A percentile compares a stretch with the other conserved stretches of the same genome.
Evolutionary conservation across 2,797 vertebrate species (phyloP).

Genomic region (Parauchenoglanis ngamensis): DNA sequence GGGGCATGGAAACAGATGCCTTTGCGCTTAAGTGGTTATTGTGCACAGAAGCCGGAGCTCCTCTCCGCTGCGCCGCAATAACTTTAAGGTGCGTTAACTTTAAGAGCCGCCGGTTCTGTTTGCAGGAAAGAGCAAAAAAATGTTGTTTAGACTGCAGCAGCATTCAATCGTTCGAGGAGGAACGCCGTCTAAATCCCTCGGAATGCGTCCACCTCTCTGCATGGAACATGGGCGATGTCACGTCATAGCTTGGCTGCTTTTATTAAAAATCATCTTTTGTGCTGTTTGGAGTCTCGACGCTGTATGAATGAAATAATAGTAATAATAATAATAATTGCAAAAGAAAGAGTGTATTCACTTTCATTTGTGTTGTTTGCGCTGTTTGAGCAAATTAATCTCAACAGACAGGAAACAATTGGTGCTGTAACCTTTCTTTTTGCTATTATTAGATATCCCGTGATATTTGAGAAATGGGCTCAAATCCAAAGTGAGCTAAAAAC

Average conservation of each 20-base stretch:
- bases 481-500: not conserved
- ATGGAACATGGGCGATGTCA: conserved; percentile 40
- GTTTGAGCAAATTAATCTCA: not conserved
- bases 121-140: conserved; percentile 34
- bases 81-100: conserved; percentile 53
- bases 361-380: not conserved
- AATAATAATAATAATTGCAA: not conserved
- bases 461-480: not conserved
- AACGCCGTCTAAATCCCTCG: conserved; percentile 42
- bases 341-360: not conserved
- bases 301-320: too few species aligned
- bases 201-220: conserved; percentile 42
- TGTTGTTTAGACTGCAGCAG: conserved; percentile 49
- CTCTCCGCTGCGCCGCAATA: conserved; percentile 37
- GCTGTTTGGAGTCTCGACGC: not conserved
- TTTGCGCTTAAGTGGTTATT: conserved; percentile 56
- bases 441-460: not conserved
- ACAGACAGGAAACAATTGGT: not conserved
- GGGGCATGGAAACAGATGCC: conserved; percentile 57
- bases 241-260: conserved; percentile 42
- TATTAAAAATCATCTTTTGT: conserved; percentile 30
- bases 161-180: conserved; percentile 26
- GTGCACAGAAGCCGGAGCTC: conserved; percentile 40
- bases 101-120: conserved; percentile 28
- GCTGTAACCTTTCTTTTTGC: not conserved